Percentiles rank a stretch among this genome's conserved stretches.
Conservation (phyloP, 2,113 vertebrate species). For the Corythornis vintsioides region DNA sequence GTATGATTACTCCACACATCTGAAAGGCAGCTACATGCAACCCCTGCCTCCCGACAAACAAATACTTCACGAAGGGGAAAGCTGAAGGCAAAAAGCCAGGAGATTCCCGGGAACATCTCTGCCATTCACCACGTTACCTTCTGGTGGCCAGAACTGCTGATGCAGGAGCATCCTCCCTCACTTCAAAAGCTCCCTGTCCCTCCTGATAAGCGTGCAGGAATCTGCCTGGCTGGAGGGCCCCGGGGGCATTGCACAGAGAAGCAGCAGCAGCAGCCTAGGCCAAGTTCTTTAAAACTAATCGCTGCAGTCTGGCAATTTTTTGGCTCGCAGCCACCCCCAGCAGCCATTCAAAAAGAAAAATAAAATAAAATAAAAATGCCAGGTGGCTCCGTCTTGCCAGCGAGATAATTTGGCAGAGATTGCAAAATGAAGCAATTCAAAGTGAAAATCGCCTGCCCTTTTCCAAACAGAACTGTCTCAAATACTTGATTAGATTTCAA, state of each 20-base stretch:
- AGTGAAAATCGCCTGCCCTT: slow-evolving; percentile 64
- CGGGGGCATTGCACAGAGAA: neutral
- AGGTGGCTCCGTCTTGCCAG: slow-evolving; percentile 63
- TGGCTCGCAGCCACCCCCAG: slow-evolving; percentile 5
- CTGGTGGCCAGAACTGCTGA: neutral
- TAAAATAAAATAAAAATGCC: neutral
- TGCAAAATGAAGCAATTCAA: slow-evolving; percentile 46
- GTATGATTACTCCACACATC: neutral
- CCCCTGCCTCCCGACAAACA: neutral
- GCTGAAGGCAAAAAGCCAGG: neutral
- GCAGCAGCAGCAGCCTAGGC: neutral
- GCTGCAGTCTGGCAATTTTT: neutral
- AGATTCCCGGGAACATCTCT: neutral
- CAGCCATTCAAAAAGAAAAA: slow-evolving; percentile 21
- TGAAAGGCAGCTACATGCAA: neutral
- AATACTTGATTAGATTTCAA: slow-evolving; percentile 45
- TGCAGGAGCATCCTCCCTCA: neutral
- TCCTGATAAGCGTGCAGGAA: neutral
- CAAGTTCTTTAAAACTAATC: slow-evolving; percentile 44
- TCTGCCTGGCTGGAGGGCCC: neutral
- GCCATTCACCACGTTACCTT: neutral
- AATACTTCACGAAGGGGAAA: neutral
- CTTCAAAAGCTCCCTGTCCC: neutral
- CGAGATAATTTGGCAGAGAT: slow-evolving; percentile 38
- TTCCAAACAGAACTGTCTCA: slow-evolving; percentile 56